phyloP scores from a whole-genome alignment of 2,113 vertebrate species.

The Ramphastos sulfuratus region DNA sequence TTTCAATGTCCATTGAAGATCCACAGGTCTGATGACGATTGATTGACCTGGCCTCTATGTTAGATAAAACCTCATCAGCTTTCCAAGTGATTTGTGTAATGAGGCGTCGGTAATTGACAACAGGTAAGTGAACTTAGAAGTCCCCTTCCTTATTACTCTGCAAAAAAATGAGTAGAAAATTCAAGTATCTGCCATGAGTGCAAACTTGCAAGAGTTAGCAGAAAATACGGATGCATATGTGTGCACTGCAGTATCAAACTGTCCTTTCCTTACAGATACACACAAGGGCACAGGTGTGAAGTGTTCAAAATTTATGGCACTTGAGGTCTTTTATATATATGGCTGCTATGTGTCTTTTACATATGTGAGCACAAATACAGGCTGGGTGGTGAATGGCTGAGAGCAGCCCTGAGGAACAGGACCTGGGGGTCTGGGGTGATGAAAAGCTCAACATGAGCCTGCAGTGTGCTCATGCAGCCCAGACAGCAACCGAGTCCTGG shows the following conservation, averaged over 20 bases:
- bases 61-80: conserved; percentile 95
- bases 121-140: conserved; percentile 81
- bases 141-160: conserved; percentile 43
- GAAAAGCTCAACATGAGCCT: too few relatives aligned
- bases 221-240: accelerated
- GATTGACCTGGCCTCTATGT: conserved; percentile 89
- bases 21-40: conserved; percentile 87
- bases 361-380: neutral
- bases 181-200: neutral
- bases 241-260: neutral
- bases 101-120: conserved; percentile 92
- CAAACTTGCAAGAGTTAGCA: neutral
- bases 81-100: conserved; percentile 94
- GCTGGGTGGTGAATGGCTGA: too few relatives aligned
- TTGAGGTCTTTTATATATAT: neutral
- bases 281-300: neutral
- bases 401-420: too few relatives aligned
- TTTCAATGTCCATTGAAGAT: conserved; percentile 89
- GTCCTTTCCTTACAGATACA: neutral
- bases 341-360: neutral
- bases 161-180: conserved; percentile 22
- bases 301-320: neutral
- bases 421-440: too few relatives aligned
- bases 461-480: too few relatives aligned
- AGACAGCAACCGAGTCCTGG: too few relatives aligned